Base-by-base conservation (phyloP, 30 jellyfish, hydroid and myxozoan genomes). In the Aurelia sp. region DNA sequence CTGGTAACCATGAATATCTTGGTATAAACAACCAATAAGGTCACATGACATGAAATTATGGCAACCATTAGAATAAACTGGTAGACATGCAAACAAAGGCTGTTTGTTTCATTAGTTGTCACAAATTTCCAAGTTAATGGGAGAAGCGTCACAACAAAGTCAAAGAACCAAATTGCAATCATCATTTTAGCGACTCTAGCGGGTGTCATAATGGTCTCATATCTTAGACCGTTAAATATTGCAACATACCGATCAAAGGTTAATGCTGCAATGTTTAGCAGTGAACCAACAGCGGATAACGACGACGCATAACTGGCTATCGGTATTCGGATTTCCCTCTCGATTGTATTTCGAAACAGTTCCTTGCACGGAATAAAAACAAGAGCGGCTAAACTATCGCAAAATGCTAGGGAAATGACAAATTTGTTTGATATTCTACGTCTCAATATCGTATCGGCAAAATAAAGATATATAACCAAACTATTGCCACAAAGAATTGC, bases 201-300 rank as follows among this genome's bases (percentile, higher is more conserved):
- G 11, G 33, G 22, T 38, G 83, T 65, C 90, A 87, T 87, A 9
- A 87, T 53, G 1, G 71, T 82, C 40, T 73, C 83, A 86, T 87
- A 87, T 10, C 96, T 58, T 40, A 87, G 70, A 31, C 90, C 78
- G 16, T 77, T 24, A 35, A 87, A 87, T 5, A 76, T 61, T 13
- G 96, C 96, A 3, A 76, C 81, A 58, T 50, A 67, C 18, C 96
- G 81, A 59, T 87, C 96, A 59, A 72, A 87, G 16, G 96, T 87
- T 63, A 87, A 55, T 17, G 96, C 96, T 12, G 75, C 61, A 9
- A 87, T 74, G 76, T 87, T 87, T 64, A 79, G 59, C 82, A 87
- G 48, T 18, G 96, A 87, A 24, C 96, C 88, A 33, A 74, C 59
- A 4, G 86, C 71, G 16, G 87, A 72, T 9, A 87, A 10, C 19